Evolutionary conservation across 2,888 invertebrate genomes (phyloP), one percentile per base, ranked within the genome.

Genomic region (Cryptus armator): DNA sequence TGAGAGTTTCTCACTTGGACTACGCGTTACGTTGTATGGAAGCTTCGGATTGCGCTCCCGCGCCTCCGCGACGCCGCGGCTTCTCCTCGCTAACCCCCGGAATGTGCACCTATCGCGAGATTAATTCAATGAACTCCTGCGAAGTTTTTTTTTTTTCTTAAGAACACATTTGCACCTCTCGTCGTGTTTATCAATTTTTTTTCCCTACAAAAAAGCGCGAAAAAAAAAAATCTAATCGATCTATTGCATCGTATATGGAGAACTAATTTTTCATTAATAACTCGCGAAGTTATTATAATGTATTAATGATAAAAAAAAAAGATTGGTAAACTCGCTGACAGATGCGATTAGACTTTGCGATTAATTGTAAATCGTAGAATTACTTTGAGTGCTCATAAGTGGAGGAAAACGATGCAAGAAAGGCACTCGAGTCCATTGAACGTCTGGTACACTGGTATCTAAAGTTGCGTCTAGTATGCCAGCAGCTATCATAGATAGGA

Each of bases 1-100:
- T 43, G 64, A 66, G 32, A 29, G 56, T 70, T 78, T 79, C 76
- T 83, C 70, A 32, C 19, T 78, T 24, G 3, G 24, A 24, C 24
- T 24, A 24, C 51, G 62, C 62, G 62, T 48, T 37, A 51, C 29
- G 24, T 75, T 53, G 81, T 56, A 59, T 53, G 48, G 70, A 70
- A 66, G 87, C 79, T 86, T 89, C 87, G 86, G 68, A 84, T 89
- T 89, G 87, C 88, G 85, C 80, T 86, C 86, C 76, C 86, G 87
- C 88, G 86, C 44, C 89, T 81, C 56, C 44, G 53, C 78, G 86
- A 85, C 86, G 87, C 87, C 83, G 59, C 37, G 16, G 16, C 12
- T 12, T 44, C 46, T 19, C 19, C 51, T 53, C 68, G 2, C 24
- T n/a, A 48, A 29, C 77, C n/a, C 32, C n/a, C 14, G 83, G 84